Conservation (phyloP, 2,113 vertebrate species). For the Maccullochella peelii region DNA sequence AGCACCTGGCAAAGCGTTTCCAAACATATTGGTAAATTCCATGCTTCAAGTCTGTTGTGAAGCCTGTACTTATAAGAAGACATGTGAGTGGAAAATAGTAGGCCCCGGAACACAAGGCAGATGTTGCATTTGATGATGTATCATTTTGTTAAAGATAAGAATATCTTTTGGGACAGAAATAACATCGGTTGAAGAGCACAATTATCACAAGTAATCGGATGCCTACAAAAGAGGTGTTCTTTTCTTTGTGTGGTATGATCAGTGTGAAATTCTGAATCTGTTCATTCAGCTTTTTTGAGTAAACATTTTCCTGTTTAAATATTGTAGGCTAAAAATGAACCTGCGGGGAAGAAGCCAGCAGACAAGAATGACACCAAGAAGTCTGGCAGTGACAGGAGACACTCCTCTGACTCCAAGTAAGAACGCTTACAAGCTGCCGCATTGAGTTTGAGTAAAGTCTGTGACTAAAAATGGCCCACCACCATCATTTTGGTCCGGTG, state of each 20-base stretch:
- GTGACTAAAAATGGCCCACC: background rate
- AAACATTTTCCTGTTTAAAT: background rate
- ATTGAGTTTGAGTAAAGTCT: constrained; percentile 4
- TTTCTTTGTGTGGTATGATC: background rate
- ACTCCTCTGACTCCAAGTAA: constrained; percentile 89
- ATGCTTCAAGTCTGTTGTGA: background rate
- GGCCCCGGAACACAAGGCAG: background rate
- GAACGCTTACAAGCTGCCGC: constrained; percentile 61
- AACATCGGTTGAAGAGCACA: background rate
- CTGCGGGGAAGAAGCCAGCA: constrained; percentile 91
- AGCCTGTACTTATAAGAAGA: background rate
- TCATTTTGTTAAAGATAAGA: background rate
- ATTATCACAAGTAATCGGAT: background rate
- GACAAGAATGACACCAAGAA: constrained; percentile 90
- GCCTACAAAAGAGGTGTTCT: background rate
- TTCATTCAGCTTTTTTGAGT: background rate
- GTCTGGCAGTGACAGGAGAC: constrained; percentile 80
- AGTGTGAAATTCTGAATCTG: background rate
- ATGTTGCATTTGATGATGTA: background rate
- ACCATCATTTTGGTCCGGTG: background rate
- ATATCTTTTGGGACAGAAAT: background rate
- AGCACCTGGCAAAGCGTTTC: background rate
- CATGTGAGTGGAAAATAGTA: too few relatives aligned
- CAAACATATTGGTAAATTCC: background rate
- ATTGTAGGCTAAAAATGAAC: constrained; percentile 95